Base-by-base conservation (phyloP, 2,113 vertebrate species). In the Cyanoderma ruficeps region DNA sequence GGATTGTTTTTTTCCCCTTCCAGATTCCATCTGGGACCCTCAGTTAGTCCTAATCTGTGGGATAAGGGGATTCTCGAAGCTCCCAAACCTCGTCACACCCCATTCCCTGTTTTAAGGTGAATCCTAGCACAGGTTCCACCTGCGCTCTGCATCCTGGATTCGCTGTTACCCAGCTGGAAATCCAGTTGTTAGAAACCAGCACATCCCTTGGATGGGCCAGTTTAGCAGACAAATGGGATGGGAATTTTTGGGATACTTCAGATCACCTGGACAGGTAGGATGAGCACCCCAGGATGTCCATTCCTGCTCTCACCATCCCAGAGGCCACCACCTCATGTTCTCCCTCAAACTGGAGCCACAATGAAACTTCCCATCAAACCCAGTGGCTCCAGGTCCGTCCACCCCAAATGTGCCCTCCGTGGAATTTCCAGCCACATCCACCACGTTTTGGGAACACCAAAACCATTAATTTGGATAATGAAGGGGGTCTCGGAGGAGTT, bases 201-300 rank as follows among this genome's bases (percentile, higher is more conserved):
- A 11, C 15, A 57, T 30, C 15, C 33, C 39, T 83, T 44, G 85
- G 57, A 83, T 83, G 6, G 10, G 7, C 2, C 19, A 41, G 31
- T 59, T 55, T 19, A 69, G 14, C 41, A 47, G 27, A 42, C 15
- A 89, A 80, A 63, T 23, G 33, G 35, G 33, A 75, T 59, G 18
- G 63, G 44, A 68, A 21, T 33, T 83, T 49, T 44, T 8, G 37
- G 44, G 31, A 25, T 39, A 9, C 0, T 4, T 78, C 30, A 9
- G 14, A 59, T 56, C n/a, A 22, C 28, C 9, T 3, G 20, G 20
- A 20, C 13, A 12, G 0, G 0, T 33, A n/a, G 10, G 9, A 5
- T 3, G 44, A 59, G 6, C 33, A 6, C 4, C 49, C 64, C 15
- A 15, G 5, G 10, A 7, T 21, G 19, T 4, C 17, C 23, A 3